Evolutionary conservation across 2,797 vertebrate genomes (phyloP), one percentile per base, ranked within the genome.

Genomic region (Sebastes umbrosus): DNA sequence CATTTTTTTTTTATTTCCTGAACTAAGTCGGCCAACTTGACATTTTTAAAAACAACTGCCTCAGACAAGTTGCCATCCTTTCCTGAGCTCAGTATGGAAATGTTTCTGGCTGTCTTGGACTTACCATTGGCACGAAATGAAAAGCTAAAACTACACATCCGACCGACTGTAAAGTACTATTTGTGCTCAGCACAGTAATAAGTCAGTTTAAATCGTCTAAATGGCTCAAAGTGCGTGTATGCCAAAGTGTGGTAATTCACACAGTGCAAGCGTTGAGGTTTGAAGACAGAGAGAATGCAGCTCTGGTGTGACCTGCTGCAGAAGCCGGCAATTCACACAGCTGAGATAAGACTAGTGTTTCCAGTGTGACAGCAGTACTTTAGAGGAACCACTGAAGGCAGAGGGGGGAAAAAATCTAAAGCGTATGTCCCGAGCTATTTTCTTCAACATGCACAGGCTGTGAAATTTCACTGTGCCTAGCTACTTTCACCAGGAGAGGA

Each of bases 301-400:
- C 77, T 87, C 46, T 50, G 74, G 72, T 80, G 69, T 71, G 83
- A 91, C 84, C 89, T 79, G 84, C 87, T 80, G 77, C 69, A 89
- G 89, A 90, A 87, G 82, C 73, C 24, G 69, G 80, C 72, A 75
- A 89, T 92, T 84, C 83, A 89, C 83, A 88, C 72, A 52, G 83
- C 71, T 64, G 85, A 69, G 85, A 93, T 92, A 89, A 93, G 88
- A 82, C 83, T 57, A 58, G 82, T 73, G 75, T 84, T 92, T 90
- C 69, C 80, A 84, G 73, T 57, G 84, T 85, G 90, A 92, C 88
- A 87, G 79, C 79, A 69, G 65, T 73, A 92, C 82, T 88, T 93
- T 87, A 73, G 76, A 64, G 79, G 43, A 77, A 77, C 31, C 81
- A 91, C 77, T 78, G 82, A 85, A 85, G 67, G 81, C 77, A 84